These are phyloP conservation scores for Euleptes europaea DNA, from an alignment of 2,113 vertebrate species.

Conservation along the genomic window DNA sequence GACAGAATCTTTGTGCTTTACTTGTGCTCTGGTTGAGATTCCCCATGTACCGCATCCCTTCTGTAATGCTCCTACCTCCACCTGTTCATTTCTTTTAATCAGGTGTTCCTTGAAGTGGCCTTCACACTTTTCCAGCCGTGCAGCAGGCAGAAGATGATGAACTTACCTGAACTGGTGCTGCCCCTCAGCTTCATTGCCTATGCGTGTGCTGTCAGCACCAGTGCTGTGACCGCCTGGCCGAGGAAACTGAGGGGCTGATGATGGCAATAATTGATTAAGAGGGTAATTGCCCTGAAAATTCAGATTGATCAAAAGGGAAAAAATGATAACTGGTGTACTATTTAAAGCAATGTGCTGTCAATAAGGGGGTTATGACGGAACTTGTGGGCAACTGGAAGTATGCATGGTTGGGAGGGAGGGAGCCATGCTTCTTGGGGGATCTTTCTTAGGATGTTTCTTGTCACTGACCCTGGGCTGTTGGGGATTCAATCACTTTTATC, in stretches of 20 bases:
- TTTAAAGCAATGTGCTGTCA: slow-evolving; percentile 81
- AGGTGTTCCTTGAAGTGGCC: slow-evolving; percentile 81
- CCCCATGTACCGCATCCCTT: no score
- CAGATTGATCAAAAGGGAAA: slow-evolving; percentile 84
- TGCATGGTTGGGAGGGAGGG: slow-evolving; percentile 56
- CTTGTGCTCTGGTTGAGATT: no score
- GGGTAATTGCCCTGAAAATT: slow-evolving; percentile 84
- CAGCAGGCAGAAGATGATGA: slow-evolving; percentile 65
- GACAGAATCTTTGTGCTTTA: no score
- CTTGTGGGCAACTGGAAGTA: slow-evolving; percentile 69
- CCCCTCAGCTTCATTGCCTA: slow-evolving; percentile 78
- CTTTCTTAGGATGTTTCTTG: slow-evolving; percentile 79
- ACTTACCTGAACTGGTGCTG: slow-evolving; percentile 57
- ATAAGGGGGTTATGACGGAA: slow-evolving; percentile 76
- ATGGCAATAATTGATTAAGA: slow-evolving; percentile 85
- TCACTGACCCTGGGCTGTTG: slow-evolving; percentile 79
- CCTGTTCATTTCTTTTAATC: slow-evolving; percentile 30
- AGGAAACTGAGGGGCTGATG: slow-evolving; percentile 77
- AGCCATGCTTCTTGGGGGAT: slow-evolving; percentile 75
- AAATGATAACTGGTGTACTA: slow-evolving; percentile 84
- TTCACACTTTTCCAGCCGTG: slow-evolving; percentile 77
- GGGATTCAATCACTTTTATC: slow-evolving; percentile 87
- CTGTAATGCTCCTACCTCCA: no score
- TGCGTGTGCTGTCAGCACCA: slow-evolving; percentile 73
- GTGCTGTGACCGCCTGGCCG: slow-evolving; percentile 75